phyloP scores from a whole-genome alignment of 1,140 invertebrate species.

The Kradibia gibbosae region DNA sequence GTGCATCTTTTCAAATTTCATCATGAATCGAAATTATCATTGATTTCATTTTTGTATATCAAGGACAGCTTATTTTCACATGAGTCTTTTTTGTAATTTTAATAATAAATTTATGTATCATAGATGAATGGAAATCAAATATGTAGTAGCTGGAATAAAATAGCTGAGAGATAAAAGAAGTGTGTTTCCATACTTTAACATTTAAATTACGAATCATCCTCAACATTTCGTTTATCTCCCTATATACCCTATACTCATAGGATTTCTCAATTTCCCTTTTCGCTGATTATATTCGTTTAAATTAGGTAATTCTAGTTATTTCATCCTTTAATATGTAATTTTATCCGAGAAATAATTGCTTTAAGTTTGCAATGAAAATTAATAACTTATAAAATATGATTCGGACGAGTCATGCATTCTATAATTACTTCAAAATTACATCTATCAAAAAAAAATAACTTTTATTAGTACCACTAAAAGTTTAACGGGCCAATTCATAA shows the following conservation, averaged over 20 bases:
- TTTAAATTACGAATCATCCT: background rate
- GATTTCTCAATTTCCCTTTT: no score
- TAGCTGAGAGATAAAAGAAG: background rate
- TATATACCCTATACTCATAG: background rate
- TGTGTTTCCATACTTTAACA: background rate
- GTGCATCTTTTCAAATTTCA: no score
- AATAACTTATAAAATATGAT: background rate
- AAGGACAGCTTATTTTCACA: background rate
- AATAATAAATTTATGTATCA: background rate
- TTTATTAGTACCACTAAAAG: no score
- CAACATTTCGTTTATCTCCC: background rate
- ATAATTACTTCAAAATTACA: no score
- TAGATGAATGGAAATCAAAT: background rate
- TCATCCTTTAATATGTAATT: background rate
- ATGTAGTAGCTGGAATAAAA: background rate
- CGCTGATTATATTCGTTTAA: background rate
- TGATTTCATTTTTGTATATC: background rate
- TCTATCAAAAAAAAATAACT: no score
- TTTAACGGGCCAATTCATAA: no score
- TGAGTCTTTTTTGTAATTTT: background rate
- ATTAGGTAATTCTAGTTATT: background rate
- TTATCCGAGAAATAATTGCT: background rate
- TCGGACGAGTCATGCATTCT: no score
- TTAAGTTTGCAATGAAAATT: background rate
- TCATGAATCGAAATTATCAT: background rate